Evolutionary conservation across 2,888 invertebrate species (phyloP), one percentile per base, ranked within the genome.

Genomic region (Synergus itoensis): DNA sequence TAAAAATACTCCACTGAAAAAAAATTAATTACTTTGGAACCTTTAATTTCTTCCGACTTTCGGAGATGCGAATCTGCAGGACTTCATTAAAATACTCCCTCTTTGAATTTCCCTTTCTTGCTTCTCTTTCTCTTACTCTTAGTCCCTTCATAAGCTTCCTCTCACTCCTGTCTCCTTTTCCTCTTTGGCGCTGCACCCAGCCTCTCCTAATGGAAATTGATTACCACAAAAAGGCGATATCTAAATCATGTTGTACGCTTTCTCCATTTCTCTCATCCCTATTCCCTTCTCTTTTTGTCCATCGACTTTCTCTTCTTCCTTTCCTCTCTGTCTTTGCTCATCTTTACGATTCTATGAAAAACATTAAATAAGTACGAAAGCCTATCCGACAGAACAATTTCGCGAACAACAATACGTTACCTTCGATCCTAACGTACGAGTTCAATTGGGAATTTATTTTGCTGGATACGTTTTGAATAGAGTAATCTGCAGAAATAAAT

Each of bases 191-290:
- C 84, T 76, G 83, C 78, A 79, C 83, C 81, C 81, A 84, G 86
- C 85, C 86, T 84, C 81, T 82, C 86, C 86, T 90, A 90, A 90
- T 90, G 90, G 86, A 88, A 91, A 90, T 90, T 90, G 89, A 91
- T 91, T 90, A 89, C 89, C 86, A 73, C 84, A 85, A 88, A 87
- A 86, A 89, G 86, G 85, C 88, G 88, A 89, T 89, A 89, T 89
- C 89, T 91, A 89, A 90, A 90, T 90, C 88, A 89, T 89, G 88
- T 85, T 83, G 83, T 83, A 85, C 53, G 85, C 84, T 85, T 85
- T 85, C 86, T 82, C 83, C 83, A 83, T 81, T 83, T 81, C 82
- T 78, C 76, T 77, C 79, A 77, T 76, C 77, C 82, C 57, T 78
- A 63, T 73, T 77, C n/a, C 18, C 53, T 80, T 80, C 79, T 78